Base-by-base conservation (phyloP, 2,113 vertebrate species). In the Scomber japonicus region DNA sequence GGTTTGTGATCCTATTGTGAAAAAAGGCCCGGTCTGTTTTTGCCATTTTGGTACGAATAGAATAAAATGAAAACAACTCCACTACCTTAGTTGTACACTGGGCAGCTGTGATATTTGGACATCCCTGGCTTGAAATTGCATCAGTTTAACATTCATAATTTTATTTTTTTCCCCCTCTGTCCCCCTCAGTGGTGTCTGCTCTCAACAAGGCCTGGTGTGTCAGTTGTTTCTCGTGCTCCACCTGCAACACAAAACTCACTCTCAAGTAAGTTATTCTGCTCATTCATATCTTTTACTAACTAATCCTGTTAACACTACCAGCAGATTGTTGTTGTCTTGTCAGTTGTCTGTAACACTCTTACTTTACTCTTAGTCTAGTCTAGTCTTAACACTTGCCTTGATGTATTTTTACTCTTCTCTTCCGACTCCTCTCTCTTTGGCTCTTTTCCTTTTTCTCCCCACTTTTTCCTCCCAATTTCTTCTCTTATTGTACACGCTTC, bases 161-260 rank as follows among this genome's bases (percentile, higher is more conserved):
- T 78, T n/a, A 82, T 55, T 63, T 16, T 48, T n/a, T 11, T 50
- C 30, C 4, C 10, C 15, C 3, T 53, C 9, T 77, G 3, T 68
- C 4, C 71, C 35, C 6, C 45, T 17, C 81, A 99, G 98, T 99
- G 93, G 98, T 99, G 3, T 99, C 98, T 5, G 98, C 98, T 63
- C 95, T 99, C 88, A 99, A 99, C 93, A 99, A 99, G 90, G 98
- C 98, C 77, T 99, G 98, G 98, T 99, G 98, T 48, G 98, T 99
- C 88, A 97, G 95, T 89, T 99, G 98, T 80, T 99, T 99, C 40
- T 96, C 97, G n/a, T 99, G 98, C 91, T 98, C 98, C 50, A 99
- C 98, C 84, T 99, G 98, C 95, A 97, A 99, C 95, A 97, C 97
- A 81, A 99, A 99, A 82, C 94, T 99, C 92, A 99, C 98, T 6